phyloP scores from a whole-genome alignment of 2,888 invertebrate genomes.

The Philonicus albiceps region DNA sequence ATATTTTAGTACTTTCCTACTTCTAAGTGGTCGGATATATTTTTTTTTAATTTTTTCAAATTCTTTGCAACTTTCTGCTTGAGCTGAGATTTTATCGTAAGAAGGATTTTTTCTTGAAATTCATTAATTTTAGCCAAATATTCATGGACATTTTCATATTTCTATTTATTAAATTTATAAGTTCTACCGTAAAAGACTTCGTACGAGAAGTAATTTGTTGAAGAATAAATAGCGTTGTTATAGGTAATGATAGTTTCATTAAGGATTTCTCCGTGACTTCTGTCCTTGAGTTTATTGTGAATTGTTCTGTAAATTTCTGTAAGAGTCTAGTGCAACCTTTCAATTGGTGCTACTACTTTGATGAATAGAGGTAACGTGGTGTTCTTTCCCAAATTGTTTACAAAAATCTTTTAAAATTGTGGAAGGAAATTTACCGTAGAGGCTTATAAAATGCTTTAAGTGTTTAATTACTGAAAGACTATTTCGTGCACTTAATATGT shows the following conservation, averaged over 20 bases:
- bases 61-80: not conserved
- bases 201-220: not conserved
- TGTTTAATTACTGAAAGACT: not conserved
- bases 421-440: not conserved
- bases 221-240: not conserved
- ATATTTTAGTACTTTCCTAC: not conserved
- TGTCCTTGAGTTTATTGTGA: not conserved
- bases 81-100: not conserved
- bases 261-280: not conserved
- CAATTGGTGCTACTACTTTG: not conserved
- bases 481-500: not conserved
- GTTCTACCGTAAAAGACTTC: not conserved
- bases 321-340: not conserved
- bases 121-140: constrained; percentile 36
- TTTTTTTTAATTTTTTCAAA: not conserved
- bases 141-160: constrained; percentile 22
- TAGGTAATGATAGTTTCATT: not conserved
- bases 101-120: constrained; percentile 9
- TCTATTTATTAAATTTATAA: constrained; percentile 8
- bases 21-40: not conserved
- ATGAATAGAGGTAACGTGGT: not conserved
- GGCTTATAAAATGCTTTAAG: not conserved
- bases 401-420: not conserved
- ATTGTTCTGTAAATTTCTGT: constrained; percentile 1
- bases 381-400: not conserved